A percentile compares a stretch with the other conserved stretches of the same genome.
These are phyloP conservation scores for Ochotona curzoniae DNA, from an alignment of 2,113 vertebrate species.

Conservation along the genomic window DNA sequence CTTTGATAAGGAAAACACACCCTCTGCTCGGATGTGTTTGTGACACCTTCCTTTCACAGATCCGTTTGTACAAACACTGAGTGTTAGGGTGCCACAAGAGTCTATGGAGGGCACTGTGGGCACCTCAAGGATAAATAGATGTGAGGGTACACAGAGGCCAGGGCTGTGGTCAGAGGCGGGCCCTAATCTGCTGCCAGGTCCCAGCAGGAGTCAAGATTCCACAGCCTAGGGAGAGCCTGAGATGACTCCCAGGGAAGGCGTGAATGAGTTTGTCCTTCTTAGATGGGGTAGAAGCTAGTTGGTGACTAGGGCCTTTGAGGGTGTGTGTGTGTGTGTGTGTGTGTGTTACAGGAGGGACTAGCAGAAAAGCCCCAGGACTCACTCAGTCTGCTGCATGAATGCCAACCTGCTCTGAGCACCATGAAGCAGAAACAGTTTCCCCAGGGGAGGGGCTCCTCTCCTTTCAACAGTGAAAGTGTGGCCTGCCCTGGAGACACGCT, in stretches of 20 bases:
- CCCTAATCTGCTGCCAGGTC: neutral
- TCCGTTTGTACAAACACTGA: neutral
- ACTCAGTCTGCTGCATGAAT: neutral
- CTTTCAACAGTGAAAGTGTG: conserved; percentile 57
- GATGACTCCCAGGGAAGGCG: neutral
- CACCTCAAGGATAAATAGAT: neutral
- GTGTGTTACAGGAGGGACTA: neutral
- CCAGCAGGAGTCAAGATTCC: neutral
- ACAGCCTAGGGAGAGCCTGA: neutral
- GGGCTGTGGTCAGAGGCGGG: neutral
- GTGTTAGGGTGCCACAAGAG: neutral
- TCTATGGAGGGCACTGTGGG: neutral
- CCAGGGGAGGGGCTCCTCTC: conserved; percentile 17
- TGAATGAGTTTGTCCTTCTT: neutral
- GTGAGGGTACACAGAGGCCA: neutral
- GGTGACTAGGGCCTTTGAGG: neutral
- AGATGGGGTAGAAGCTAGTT: neutral
- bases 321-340: neutral
- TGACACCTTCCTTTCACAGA: neutral
- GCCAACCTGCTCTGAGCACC: conserved; percentile 44
- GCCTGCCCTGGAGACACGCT: conserved; percentile 31
- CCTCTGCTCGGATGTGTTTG: conserved; percentile 10
- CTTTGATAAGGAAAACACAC: neutral
- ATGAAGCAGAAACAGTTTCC: conserved; percentile 30
- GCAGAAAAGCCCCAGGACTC: neutral